A percentile compares a stretch with the other conserved stretches of the same genome.
Evolutionary conservation across 2,888 invertebrate genomes (phyloP).

Genomic region (Endotricha flammealis): DNA sequence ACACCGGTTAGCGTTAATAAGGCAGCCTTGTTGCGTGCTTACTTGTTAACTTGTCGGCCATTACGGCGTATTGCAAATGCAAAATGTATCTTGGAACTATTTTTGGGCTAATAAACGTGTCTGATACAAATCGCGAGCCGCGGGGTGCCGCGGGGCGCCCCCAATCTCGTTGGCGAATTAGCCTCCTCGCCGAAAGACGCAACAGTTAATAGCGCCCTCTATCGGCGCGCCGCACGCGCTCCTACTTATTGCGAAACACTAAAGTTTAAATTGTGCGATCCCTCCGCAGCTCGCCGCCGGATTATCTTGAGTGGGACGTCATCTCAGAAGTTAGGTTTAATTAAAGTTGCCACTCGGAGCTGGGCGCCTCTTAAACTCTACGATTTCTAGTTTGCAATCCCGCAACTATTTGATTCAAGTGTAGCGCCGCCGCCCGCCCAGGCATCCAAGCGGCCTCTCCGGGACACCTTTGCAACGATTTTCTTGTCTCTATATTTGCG

Average conservation of each 20-base stretch:
- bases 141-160: constrained; percentile 8
- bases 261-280: constrained; percentile 24
- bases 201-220: constrained; percentile 46
- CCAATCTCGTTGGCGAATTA: constrained; percentile 43
- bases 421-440: constrained; percentile 13
- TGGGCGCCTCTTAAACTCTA: constrained; percentile 48
- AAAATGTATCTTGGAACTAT: no score
- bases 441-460: no score
- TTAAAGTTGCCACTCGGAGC: constrained; percentile 58
- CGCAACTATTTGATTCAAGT: constrained; percentile 55
- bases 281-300: constrained; percentile 22
- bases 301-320: constrained; percentile 60
- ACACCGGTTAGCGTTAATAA: no score
- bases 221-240: constrained; percentile 9
- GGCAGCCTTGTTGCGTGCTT: no score
- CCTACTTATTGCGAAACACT: constrained; percentile 21
- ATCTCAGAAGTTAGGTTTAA: constrained; percentile 68
- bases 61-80: no score
- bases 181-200: constrained; percentile 43
- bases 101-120: no score
- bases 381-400: constrained; percentile 54
- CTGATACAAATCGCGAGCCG: background rate
- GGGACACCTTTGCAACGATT: no score
- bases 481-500: no score
- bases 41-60: no score